These are phyloP conservation scores for Bombus sylvicola DNA, from an alignment of 1,140 invertebrate genomes.

Conservation along the genomic window DNA sequence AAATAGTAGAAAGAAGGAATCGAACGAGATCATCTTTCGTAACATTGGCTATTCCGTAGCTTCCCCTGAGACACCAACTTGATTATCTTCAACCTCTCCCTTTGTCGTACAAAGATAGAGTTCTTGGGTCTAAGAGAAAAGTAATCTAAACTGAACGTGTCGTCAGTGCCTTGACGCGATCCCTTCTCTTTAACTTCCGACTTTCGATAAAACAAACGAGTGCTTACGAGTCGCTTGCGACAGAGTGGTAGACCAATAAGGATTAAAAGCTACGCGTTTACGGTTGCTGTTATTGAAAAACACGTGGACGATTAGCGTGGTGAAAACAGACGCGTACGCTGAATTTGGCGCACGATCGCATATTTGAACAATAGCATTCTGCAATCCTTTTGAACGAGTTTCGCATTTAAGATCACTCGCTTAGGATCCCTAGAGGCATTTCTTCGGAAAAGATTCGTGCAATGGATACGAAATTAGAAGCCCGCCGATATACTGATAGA, in stretches of 20 bases:
- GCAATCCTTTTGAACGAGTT: not conserved
- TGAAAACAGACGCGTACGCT: too few relatives aligned
- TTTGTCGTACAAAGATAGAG: not conserved
- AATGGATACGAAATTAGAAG: slow-evolving; percentile 7
- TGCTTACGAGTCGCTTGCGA: not conserved
- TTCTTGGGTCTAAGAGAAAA: not conserved
- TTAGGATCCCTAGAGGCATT: not conserved
- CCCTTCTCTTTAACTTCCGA: not conserved
- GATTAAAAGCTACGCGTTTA: not conserved
- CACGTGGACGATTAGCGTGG: not conserved
- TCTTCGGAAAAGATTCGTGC: slow-evolving; percentile 16
- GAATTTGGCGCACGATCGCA: not conserved
- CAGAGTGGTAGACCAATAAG: too few relatives aligned
- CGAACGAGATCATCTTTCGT: slow-evolving; percentile 4
- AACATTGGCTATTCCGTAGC: not conserved
- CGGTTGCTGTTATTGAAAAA: not conserved
- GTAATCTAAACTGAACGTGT: slow-evolving; percentile 13
- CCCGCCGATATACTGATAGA: not conserved
- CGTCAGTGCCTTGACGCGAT: not conserved
- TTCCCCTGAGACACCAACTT: slow-evolving; percentile 1
- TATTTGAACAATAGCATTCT: not conserved
- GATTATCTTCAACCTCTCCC: slow-evolving; percentile 17
- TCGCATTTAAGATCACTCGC: not conserved
- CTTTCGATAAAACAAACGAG: not conserved
- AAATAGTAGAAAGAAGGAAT: not conserved